A percentile compares a stretch with the other conserved stretches of the same genome.
Conservation (phyloP, 2,797 vertebrate genomes). For the Enteromius anoplus region DNA sequence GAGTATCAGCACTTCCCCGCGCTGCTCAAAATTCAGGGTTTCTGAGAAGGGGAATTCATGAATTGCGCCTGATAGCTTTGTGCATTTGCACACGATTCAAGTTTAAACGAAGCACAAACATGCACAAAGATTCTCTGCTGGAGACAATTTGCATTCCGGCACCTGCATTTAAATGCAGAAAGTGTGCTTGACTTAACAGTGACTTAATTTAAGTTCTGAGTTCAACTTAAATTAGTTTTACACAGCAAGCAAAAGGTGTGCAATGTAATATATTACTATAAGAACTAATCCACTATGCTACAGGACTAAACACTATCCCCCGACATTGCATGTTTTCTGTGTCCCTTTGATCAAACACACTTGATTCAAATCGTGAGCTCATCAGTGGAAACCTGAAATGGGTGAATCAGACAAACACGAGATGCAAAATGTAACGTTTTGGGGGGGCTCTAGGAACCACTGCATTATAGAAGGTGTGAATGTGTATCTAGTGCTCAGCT, state of each 20-base stretch:
- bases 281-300: neutral
- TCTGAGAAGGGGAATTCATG: neutral
- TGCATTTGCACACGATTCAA: neutral
- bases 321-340: neutral
- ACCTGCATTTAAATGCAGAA: neutral
- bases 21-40: slow-evolving; percentile 3
- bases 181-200: neutral
- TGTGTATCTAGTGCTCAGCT: slow-evolving; percentile 74
- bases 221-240: neutral
- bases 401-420: neutral
- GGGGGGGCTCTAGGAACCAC: neutral
- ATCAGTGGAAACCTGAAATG: neutral
- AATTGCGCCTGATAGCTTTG: slow-evolving; percentile 4
- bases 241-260: neutral
- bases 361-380: neutral
- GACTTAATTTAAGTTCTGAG: neutral
- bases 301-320: neutral
- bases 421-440: neutral
- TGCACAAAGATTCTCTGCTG: neutral
- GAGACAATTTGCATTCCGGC: neutral
- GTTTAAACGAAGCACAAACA: neutral
- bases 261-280: neutral
- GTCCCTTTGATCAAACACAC: neutral
- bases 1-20: neutral
- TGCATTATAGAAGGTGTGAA: slow-evolving; percentile 11